Evolutionary conservation across 1,140 invertebrate genomes (phyloP), one percentile per base, ranked within the genome.

Genomic region (Harlomillsia oculata): DNA sequence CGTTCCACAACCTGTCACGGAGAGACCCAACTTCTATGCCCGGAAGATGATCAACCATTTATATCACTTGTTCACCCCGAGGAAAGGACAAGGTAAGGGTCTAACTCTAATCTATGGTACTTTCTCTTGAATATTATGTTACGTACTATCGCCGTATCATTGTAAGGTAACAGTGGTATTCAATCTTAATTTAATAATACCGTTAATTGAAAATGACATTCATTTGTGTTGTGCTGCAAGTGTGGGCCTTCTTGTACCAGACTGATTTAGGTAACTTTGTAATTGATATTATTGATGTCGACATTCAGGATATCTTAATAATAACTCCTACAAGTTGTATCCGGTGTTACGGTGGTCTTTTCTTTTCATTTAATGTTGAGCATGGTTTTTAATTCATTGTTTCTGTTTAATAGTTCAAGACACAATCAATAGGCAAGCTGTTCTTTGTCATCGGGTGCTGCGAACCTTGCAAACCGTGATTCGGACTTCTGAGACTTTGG

Each of bases 1-100:
- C 64, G 85, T 96, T 18, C 92, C 93, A 1, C 80, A 80, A 66
- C 89, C 87, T 2, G 82, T 98, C 13, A 75, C 81, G 32, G 84
- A 91, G 46, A 87, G 94, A 70, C 88, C 94, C 0, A 93, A 94
- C 70, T 78, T 85, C 53, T 97, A 95, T 75, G 85, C 89, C 1
- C 77, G 87, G 60, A 87, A 84, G 71, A 97, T 98, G 62, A 84
- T 97, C 23, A 80, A 82, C 45, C 93, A 97, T 74, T 82, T 97
- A 55, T 87, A 95, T 68, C 95, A 97, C 74, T 76, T 97, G 39
- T 98, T 97, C 75, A 82, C 94, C 36, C 93, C 93, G n/a, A 75
- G 93, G 43, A 83, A 85, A 69, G 87, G 86, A 65, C 87, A 91
- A 80, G 87, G 88, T 91, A 78, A 78, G 75, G 41, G 20, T 74